A percentile compares a stretch with the other conserved stretches of the same genome.
phyloP scores from a whole-genome alignment of 2,888 invertebrate genomes.

The Drosophila colorata region DNA sequence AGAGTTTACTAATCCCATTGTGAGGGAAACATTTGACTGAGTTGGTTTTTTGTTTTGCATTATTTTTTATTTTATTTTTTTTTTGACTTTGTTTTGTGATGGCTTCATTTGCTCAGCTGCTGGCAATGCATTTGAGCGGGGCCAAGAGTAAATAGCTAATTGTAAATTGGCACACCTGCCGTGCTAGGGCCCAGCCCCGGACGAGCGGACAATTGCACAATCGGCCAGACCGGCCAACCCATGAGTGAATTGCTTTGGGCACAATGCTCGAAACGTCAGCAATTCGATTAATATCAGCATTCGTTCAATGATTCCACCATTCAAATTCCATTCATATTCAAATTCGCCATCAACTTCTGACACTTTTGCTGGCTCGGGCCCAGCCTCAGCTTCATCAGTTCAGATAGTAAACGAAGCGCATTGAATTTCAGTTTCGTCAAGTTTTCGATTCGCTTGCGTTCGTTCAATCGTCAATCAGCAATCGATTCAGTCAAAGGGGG shows the following conservation, averaged over 20 bases:
- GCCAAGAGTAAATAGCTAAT: constrained; percentile 21
- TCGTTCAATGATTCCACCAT: constrained; percentile 11
- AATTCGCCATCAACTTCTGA: constrained; percentile 14
- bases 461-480: neutral
- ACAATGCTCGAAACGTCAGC: neutral
- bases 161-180: constrained; percentile 39
- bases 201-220: constrained; percentile 2
- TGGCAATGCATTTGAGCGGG: constrained; percentile 17
- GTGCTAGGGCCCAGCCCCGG: constrained; percentile 14
- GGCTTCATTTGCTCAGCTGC: constrained; percentile 33
- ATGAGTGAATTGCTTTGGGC: constrained; percentile 15
- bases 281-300: constrained; percentile 24
- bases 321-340: too few species aligned
- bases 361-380: neutral
- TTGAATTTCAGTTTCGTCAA: constrained; percentile 4
- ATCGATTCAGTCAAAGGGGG: neutral
- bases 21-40: constrained; percentile 7
- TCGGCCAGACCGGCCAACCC: constrained; percentile 7
- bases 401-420: neutral
- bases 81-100: constrained; percentile 3
- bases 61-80: neutral
- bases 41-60: neutral
- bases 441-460: constrained; percentile 1
- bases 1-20: constrained; percentile 32
- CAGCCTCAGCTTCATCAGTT: neutral